These are phyloP conservation scores for Neodiprion lecontei DNA, from an alignment of 1,140 invertebrate genomes.

Conservation along the genomic window DNA sequence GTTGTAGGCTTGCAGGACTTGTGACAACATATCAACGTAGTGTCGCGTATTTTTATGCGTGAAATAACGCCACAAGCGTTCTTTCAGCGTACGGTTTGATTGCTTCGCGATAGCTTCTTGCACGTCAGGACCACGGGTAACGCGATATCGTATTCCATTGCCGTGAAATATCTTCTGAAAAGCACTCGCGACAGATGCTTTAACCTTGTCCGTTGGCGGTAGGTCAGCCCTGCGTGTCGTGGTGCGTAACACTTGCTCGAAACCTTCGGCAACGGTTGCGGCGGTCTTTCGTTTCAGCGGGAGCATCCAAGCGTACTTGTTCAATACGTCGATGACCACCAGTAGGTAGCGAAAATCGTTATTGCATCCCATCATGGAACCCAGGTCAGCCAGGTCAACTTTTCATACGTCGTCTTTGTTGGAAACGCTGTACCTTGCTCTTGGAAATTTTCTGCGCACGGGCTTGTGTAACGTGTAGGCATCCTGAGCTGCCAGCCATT, in stretches of 20 bases:
- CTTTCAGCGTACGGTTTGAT: conserved; percentile 36
- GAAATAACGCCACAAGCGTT: conserved; percentile 37
- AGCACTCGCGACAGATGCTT: conserved; percentile 26
- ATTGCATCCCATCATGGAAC: conserved; percentile 42
- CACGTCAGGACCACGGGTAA: conserved; percentile 24
- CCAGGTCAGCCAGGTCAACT: conserved; percentile 48
- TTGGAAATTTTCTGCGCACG: conserved; percentile 31
- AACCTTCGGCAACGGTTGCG: conserved; percentile 11
- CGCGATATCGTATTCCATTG: conserved; percentile 27
- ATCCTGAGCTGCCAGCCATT: conserved; percentile 33
- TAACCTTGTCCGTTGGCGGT: conserved; percentile 29
- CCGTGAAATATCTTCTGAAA: conserved; percentile 29
- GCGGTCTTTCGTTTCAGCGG: conserved; percentile 47
- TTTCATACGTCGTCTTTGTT: conserved; percentile 33
- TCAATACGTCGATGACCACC: conserved; percentile 51
- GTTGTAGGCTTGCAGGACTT: too few relatives aligned
- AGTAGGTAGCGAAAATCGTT: conserved; percentile 45
- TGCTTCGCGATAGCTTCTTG: conserved; percentile 31
- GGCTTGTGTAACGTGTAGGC: conserved; percentile 37
- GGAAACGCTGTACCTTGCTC: conserved; percentile 10
- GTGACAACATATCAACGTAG: conserved; percentile 29
- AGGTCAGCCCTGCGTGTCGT: conserved; percentile 1
- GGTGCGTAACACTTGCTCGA: conserved; percentile 1
- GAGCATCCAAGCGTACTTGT: conserved; percentile 47
- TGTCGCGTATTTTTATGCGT: conserved; percentile 20